Base-by-base conservation (phyloP, 1,140 invertebrate species). In the Halesus radiatus region DNA sequence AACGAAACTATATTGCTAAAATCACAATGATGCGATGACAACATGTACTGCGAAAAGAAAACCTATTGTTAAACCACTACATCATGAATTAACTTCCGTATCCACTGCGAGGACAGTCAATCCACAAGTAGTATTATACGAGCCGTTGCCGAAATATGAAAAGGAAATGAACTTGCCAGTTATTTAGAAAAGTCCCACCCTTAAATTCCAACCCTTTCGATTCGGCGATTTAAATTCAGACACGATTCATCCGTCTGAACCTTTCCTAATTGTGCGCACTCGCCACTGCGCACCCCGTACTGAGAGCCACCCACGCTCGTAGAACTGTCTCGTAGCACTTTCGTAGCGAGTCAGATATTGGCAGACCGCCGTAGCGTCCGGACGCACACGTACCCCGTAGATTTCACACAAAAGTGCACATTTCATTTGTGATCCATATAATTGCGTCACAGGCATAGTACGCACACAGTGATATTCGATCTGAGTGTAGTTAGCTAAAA, bases 301-400 rank as follows among this genome's bases (percentile, higher is more conserved):
- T 56, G 23, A 23, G 1, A 16, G 72, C 22, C 72, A 15, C 72
- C 72, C 26, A 58, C 53, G 54, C 72, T 74, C 54, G 72, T 75
- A 60, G 72, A 8, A 20, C 15, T n/a, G 52, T 7, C 18, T 56
- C 72, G 52, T 56, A 54, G 72, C 52, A 16, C 72, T 6, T 3
- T 18, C 72, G 72, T 75, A 75, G 72, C 72, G 22, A 68, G 52
- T 29, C 72, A 75, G 53, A 75, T 75, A 56, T 13, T 60, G 54
- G 13, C 53, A 29, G 72, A 58, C 72, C 29, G 72, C 18, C 53
- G 72, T 56, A 75, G 72, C 72, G 23, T 22, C 3, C 72, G 72
- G 72, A 56, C 72, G 72, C 32, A 56, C 8, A 23, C 68, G 15
- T 53, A 45, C 15, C 68, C 68, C 52, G 52, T 72, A 22, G 22